phyloP scores from a whole-genome alignment of 1,140 invertebrate genomes.

The Lycorma delicatula region DNA sequence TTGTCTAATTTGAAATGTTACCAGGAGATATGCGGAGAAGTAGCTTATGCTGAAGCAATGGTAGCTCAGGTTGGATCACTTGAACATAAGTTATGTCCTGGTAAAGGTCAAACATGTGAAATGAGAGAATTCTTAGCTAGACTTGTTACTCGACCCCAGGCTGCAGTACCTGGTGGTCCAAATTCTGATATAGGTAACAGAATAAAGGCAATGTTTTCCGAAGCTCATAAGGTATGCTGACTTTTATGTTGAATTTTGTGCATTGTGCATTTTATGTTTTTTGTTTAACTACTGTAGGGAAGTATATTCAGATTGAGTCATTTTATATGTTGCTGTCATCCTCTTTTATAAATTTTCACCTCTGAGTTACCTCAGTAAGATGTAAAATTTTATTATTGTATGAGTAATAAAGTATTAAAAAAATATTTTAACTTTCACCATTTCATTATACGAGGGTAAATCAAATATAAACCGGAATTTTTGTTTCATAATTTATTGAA shows the following conservation, averaged over 20 bases:
- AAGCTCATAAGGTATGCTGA: slow-evolving; percentile 41
- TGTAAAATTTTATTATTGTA: too few species aligned
- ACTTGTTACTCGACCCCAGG: slow-evolving; percentile 48
- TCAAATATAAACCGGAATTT: too few species aligned
- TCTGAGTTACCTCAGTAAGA: too few species aligned
- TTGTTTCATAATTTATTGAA: too few species aligned
- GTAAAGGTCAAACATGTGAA: slow-evolving; percentile 17
- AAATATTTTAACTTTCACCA: too few species aligned
- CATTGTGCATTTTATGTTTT: not conserved
- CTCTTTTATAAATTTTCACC: not conserved
- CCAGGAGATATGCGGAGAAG: slow-evolving; percentile 50
- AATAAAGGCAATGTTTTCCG: slow-evolving; percentile 50
- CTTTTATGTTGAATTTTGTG: not conserved
- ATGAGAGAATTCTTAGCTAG: slow-evolving; percentile 44
- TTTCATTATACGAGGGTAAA: too few species aligned
- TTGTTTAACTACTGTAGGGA: not conserved
- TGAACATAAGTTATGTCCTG: slow-evolving; percentile 47
- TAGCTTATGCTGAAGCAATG: slow-evolving; percentile 50
- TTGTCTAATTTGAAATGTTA: too few species aligned
- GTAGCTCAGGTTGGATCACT: slow-evolving; percentile 56
- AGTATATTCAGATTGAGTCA: not conserved
- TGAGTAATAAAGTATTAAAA: too few species aligned
- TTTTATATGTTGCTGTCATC: not conserved
- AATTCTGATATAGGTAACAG: slow-evolving; percentile 46
- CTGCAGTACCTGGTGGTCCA: slow-evolving; percentile 46